Evolutionary conservation across 2,113 vertebrate genomes (phyloP).

Genomic region (Cyprinodon variegatus): DNA sequence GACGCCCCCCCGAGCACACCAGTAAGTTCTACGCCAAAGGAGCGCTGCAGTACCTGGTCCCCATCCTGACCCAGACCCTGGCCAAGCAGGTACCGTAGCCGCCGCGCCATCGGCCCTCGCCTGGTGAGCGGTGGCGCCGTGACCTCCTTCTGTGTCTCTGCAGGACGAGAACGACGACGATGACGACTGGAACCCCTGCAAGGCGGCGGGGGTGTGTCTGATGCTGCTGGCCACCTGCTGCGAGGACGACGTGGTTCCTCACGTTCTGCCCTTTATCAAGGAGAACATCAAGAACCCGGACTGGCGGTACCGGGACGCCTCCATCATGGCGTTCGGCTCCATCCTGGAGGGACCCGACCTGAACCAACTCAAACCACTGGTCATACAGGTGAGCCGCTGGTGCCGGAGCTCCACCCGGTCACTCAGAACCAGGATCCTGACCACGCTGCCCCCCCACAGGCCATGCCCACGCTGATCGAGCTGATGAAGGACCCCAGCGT

Average conservation of each 20-base stretch:
- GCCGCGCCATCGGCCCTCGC: background rate
- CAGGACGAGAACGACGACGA: conserved; percentile 98
- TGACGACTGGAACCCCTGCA: conserved; percentile 98
- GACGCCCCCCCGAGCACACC: conserved; percentile 96
- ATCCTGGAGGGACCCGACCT: conserved; percentile 97
- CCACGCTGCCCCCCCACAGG: conserved; percentile 68
- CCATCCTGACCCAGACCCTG: conserved; percentile 95
- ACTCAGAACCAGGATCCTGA: background rate
- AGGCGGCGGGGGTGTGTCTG: conserved; percentile 95
- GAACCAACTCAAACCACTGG: conserved; percentile 94
- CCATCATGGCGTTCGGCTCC: conserved; percentile 96
- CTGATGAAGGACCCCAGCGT: conserved; percentile 98
- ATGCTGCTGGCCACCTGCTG: conserved; percentile 98
- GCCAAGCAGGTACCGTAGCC: conserved; percentile 89
- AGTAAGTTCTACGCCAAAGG: conserved; percentile 99
- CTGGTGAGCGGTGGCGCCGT: background rate
- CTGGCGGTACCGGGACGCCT: conserved; percentile 96
- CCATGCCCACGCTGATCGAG: conserved; percentile 96
- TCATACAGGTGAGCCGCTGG: conserved; percentile 82
- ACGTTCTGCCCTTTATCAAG: conserved; percentile 97
- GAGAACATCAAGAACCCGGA: conserved; percentile 95
- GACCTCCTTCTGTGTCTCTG: background rate
- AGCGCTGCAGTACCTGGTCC: conserved; percentile 95
- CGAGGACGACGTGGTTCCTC: conserved; percentile 96
- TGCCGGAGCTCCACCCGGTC: background rate